Evolutionary conservation across 2,113 vertebrate genomes (phyloP), one percentile per base, ranked within the genome.

Genomic region (Azemiops feae): DNA sequence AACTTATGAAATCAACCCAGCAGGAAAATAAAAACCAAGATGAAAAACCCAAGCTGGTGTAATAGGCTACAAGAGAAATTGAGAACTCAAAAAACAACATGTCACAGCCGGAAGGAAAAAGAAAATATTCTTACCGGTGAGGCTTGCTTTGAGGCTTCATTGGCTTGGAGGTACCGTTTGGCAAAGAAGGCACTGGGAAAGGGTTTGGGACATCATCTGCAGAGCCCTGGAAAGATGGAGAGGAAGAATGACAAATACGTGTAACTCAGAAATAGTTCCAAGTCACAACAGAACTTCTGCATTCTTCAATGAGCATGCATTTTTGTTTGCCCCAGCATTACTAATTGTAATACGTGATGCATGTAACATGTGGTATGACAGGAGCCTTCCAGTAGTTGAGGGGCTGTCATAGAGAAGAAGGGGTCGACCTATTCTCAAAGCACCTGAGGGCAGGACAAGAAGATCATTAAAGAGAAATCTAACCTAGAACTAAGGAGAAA

Each of bases 131-230:
- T 97, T 97, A 99, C 99, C 97, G 98, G 95, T 98, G 98, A 81
- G 96, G 94, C 93, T 96, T 98, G 87, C 97, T 95, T 89, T 97
- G 96, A 90, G 98, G 98, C 97, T 98, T 98, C 91, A 93, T 97
- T 94, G 97, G 97, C 91, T 96, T 96, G 90, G 97, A 95, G 92
- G 96, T 96, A 94, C 96, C 97, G 93, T 97, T 95, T 96, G 97
- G 96, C 97, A 98, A 96, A 95, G 97, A 97, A 96, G 98, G 97
- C 93, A 98, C 97, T 90, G 97, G 96, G 93, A 98, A 97, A 57
- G 94, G 88, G 23, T 96, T 97, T 92, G 95, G 69, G 91, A 92
- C 95, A 94, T 97, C 97, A 94, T 97, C 97, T 92, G 95, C 92
- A 95, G 97, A 95, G 95, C 97, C 98, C 98, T 98, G 96, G 23